phyloP scores from a whole-genome alignment of 2,888 invertebrate species.

The Cerastoderma edule region DNA sequence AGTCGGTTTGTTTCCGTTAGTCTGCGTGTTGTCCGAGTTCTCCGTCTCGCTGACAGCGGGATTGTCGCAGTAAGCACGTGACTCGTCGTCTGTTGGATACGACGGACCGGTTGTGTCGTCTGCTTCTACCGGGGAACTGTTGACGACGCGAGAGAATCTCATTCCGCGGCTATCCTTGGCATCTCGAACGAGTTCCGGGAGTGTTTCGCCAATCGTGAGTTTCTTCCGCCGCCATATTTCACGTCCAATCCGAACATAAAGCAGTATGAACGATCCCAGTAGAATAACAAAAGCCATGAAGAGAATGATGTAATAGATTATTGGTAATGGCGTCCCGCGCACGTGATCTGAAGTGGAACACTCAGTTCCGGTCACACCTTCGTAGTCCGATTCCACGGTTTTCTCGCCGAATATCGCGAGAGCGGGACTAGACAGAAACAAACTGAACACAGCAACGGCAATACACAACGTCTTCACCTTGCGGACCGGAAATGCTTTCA shows the following conservation, averaged over 20 bases:
- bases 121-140: constrained; percentile 22
- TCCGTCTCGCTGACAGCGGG: constrained; percentile 35
- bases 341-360: constrained; percentile 69
- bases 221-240: constrained; percentile 66
- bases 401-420: constrained; percentile 67
- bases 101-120: constrained; percentile 54
- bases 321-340: constrained; percentile 55
- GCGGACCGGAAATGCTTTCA: constrained; percentile 67
- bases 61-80: constrained; percentile 50
- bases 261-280: constrained; percentile 60
- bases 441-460: constrained; percentile 57
- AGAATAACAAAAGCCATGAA: constrained; percentile 65
- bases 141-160: constrained; percentile 4
- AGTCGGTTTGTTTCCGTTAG: constrained; percentile 15
- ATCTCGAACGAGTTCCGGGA: constrained; percentile 42
- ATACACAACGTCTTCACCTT: constrained; percentile 68
- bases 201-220: constrained; percentile 67
- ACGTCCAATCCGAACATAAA: constrained; percentile 70
- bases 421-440: constrained; percentile 69
- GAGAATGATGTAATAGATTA: constrained; percentile 69
- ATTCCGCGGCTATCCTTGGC: constrained; percentile 5
- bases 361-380: constrained; percentile 62
- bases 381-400: constrained; percentile 55
- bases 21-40: constrained; percentile 14
- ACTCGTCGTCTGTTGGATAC: constrained; percentile 50